Base-by-base conservation (phyloP, 2,797 vertebrate genomes). In the Dryobates pubescens region DNA sequence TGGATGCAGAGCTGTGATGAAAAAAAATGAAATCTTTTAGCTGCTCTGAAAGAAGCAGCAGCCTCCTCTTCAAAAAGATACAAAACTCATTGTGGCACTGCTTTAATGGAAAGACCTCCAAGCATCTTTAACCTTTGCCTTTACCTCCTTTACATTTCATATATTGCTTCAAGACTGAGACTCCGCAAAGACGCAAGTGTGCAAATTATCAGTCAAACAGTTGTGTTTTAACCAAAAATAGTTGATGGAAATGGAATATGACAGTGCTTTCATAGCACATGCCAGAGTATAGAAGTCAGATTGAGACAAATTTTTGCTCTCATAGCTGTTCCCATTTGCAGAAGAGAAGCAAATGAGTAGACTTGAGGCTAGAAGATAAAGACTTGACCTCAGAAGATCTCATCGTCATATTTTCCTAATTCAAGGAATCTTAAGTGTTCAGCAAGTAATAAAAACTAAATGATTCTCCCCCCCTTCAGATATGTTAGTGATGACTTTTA, bases 81-180 rank as follows among this genome's bases (percentile, higher is more conserved):
- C 73, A 82, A 71, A 80, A 96, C 92, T 94, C 95, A 90, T 93
- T 96, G 92, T 98, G 96, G 95, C 96, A 98, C 96, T 87, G 96
- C 96, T 96, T 94, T 97, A 97, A 97, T 96, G 7, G 30, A 95
- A 91, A 43, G 96, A 96, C 97, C 96, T 97, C 94, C 94, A 97
- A 97, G 91, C 95, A 79, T 97, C 96, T 97, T 96, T 96, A 97
- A 92, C 95, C 17, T 96, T 96, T 95, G 96, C 93, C 97, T 97
- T 97, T 96, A 97, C 47, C 30, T 93, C 16, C 54, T 51, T 86
- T 89, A 69, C 47, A 80, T 84, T 92, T 89, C 43, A 41, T 56
- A 56, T 95, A 79, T 63, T 90, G 58, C n/a, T 92, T 94, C 77
- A 88, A 88, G 71, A 68, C 13, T 27, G 38, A 88, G 69, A 73